Evolutionary conservation across 2,888 invertebrate species (phyloP), one percentile per base, ranked within the genome.

Genomic region (Eugnorisma glareosa): DNA sequence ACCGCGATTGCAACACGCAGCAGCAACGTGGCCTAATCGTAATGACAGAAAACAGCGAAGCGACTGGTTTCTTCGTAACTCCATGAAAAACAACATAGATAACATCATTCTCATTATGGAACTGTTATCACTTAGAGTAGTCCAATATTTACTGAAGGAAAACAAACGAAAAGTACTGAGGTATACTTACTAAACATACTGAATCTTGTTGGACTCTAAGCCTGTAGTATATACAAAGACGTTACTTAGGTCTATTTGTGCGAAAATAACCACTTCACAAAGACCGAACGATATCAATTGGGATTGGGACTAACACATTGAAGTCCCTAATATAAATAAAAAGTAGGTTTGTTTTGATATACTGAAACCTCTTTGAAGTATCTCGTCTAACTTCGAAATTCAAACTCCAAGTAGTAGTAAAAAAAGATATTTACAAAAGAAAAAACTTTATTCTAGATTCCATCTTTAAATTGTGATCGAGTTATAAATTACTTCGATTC

Each of bases 311-410:
- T 68, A 75, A 79, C 63, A 81, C 40, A 68, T 48, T 70, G 11
- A 48, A 77, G 54, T 28, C 15, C 40, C 64, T 67, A 67, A 72
- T 74, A 72, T 54, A 83, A 87, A 77, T 75, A 79, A 72, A 73
- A 73, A 59, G 37, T 31, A 40, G 37, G 21, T 71, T 77, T 76
- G 57, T 79, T 71, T 81, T 45, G 18, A 51, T 11, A 63, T 70
- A 57, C 71, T 67, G 21, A 75, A 78, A 80, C 48, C 43, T 81
- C 45, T 77, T 72, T 77, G 73, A 87, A 64, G 73, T 48, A 78
- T 28, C 11, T 37, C 31, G 18, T 18, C 35, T 40, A 40, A 31
- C 15, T 83, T 76, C n/a, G 24, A 40, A 73, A 77, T 75, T 85
- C 71, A 79, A 82, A 73, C 28, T 63, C n/a, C 11, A 72, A 67